Evolutionary conservation across 2,888 invertebrate species (phyloP), one percentile per base, ranked within the genome.

Genomic region (Andrena marginata): DNA sequence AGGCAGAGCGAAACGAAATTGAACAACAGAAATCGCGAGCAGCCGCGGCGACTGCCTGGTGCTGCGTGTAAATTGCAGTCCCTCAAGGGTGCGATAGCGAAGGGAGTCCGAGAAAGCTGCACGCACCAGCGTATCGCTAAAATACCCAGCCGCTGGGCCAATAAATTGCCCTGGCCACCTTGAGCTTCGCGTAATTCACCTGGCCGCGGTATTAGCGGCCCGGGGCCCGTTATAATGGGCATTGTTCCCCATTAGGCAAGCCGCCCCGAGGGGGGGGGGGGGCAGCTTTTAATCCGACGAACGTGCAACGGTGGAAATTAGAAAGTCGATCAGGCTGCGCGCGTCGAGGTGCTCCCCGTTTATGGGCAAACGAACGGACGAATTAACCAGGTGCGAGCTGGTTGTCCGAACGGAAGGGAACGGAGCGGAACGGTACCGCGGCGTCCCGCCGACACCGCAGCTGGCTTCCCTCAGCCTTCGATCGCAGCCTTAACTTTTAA

Each of bases 401-500:
- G n/a, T 16, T 3, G 62, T 31, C 35, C n/a, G 20, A 35, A 63
- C 54, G 56, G 56, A 42, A 42, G 16, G 42, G 23, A 48, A 13
- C 63, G 20, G 6, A 8, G 20, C 33, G 2, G 20, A 23, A 62
- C 62, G 62, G 20, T 31, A 62, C 62, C 63, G 5, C 63, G n/a
- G 2, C 23, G 68, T 65, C 31, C 7, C 23, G 33, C 26, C 29
- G 8, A n/a, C 2, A 10, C 10, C 0, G 49, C 31, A 29, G 67
- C 49, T 31, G 51, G 51, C 51, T 51, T 20, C 65, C 10, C 23
- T 26, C 51, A 16, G 42, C 26, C 56, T 29, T 59, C 56, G n/a
- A 35, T 26, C 7, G 23, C 5, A 26, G 23, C 51, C 31, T 35
- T 67, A 76, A 77, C 59, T 65, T 51, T 49, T 35, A 64, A 77